Evolutionary conservation across 2,797 vertebrate species (phyloP), one percentile per base, ranked within the genome.

Genomic region (Cirrhinus molitorella): DNA sequence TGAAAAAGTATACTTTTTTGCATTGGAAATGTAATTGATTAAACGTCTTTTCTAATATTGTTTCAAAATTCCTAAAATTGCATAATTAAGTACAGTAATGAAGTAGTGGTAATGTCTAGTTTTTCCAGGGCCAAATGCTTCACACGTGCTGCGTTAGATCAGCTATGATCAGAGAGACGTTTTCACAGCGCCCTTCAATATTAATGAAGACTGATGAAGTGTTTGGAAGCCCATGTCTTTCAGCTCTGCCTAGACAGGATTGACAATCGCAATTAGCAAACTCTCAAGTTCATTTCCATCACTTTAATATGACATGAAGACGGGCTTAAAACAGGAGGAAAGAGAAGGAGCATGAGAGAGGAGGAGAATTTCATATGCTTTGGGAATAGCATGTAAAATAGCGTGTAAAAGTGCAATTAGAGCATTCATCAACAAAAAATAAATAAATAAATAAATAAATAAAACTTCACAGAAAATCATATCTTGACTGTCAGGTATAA

Each of bases 151-250:
- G 85, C 81, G 84, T 91, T 88, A 91, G 89, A 92, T 93, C 91
- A 90, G 91, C 87, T 87, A 89, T 92, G 93, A 94, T 93, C 90
- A 90, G 80, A 63, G 84, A 84, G 78, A 45, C 73, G 31, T 66
- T 79, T 91, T 92, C 75, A 86, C 92, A 90, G 92, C 91, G 90
- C 88, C 92, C 90, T 94, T 93, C 92, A 93, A 91, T 93, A 94
- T 95, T 95, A 95, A 96, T 95, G 95, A 95, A 95, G 94, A 95
- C 93, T 94, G 95, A 95, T 95, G 93, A 95, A 94, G 93, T 94
- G 93, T 93, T 90, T 85, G 90, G 89, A 93, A 94, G 93, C 90
- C 88, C 92, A 90, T 92, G 93, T 94, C 93, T 94, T 93, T 93
- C 93, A 93, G 92, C 88, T 85, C 75, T 85, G 85, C 80, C 91